phyloP scores from a whole-genome alignment of 2,797 vertebrate species.

The Nannoperca australis region DNA sequence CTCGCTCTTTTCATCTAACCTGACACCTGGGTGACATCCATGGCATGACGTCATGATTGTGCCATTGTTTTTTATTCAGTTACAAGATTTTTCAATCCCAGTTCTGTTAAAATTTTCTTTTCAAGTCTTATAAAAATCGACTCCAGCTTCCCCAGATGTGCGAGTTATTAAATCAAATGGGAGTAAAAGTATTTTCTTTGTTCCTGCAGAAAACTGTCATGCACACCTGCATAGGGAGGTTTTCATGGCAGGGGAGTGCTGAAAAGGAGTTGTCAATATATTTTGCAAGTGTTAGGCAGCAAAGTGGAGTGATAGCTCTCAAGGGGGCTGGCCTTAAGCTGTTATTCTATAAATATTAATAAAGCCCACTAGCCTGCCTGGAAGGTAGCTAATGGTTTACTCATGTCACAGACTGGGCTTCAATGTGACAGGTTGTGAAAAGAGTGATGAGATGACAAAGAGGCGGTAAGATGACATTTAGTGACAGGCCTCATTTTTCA shows the following conservation, averaged over 20 bases:
- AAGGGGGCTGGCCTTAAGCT: conserved; percentile 86
- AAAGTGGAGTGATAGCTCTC: conserved; percentile 82
- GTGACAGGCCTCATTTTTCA: conserved; percentile 78
- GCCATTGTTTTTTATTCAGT: conserved; percentile 16
- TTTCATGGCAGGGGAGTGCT: conserved; percentile 59
- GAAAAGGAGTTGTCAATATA: conserved; percentile 85
- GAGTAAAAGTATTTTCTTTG: conserved; percentile 49
- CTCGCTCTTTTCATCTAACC: conserved; percentile 11
- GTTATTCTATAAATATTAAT: conserved; percentile 88
- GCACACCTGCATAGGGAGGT: conserved; percentile 42
- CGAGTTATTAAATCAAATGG: conserved; percentile 44
- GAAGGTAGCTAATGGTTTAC: conserved; percentile 85
- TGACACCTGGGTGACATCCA: conserved; percentile 47
- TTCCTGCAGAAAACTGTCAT: conserved; percentile 59
- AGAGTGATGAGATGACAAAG: conserved; percentile 79
- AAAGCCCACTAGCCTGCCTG: conserved; percentile 82
- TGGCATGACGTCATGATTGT: conserved; percentile 46
- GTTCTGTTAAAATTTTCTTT: conserved; percentile 12
- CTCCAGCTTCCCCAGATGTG: conserved; percentile 25
- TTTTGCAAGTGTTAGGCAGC: conserved; percentile 84
- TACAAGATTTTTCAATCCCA: conserved; percentile 18
- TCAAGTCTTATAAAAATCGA: conserved; percentile 34
- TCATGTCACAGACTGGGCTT: conserved; percentile 78
- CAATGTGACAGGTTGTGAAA: conserved; percentile 80
- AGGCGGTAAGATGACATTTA: conserved; percentile 77